phyloP scores from a whole-genome alignment of 2,888 invertebrate species.

The Drosophila demipolita region DNA sequence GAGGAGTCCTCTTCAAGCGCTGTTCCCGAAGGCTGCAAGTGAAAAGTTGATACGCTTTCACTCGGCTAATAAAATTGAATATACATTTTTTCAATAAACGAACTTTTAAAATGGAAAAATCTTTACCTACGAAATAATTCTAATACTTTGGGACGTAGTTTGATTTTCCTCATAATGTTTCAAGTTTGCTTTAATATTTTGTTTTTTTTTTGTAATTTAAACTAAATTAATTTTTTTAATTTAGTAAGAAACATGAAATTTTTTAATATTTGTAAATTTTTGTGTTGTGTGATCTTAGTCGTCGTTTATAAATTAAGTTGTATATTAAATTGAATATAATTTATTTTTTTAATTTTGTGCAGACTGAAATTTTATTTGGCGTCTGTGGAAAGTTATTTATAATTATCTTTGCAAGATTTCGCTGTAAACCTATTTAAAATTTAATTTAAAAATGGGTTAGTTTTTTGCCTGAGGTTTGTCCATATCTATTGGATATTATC shows the following conservation, averaged over 20 bases:
- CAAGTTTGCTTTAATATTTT: background rate
- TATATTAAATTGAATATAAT: background rate
- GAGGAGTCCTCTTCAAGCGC: constrained; percentile 58
- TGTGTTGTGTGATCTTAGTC: background rate
- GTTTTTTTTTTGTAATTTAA: background rate
- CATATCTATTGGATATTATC: background rate
- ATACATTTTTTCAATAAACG: background rate
- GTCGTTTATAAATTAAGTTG: background rate
- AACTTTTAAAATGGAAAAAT: background rate
- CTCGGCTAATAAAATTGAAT: background rate
- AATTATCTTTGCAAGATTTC: background rate
- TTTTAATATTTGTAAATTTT: background rate
- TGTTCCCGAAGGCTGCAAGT: constrained; percentile 20
- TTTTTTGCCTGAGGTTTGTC: background rate
- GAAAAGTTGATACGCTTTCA: background rate
- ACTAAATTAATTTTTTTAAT: background rate
- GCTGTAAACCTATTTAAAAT: background rate
- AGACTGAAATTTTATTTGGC: background rate
- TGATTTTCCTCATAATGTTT: background rate
- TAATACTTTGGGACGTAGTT: background rate
- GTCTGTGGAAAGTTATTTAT: background rate
- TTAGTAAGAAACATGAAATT: background rate
- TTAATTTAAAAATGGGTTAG: background rate
- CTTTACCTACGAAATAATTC: background rate
- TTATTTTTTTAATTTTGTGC: background rate